Base-by-base conservation (phyloP, 2,113 vertebrate genomes). In the Fukomys damarensis region DNA sequence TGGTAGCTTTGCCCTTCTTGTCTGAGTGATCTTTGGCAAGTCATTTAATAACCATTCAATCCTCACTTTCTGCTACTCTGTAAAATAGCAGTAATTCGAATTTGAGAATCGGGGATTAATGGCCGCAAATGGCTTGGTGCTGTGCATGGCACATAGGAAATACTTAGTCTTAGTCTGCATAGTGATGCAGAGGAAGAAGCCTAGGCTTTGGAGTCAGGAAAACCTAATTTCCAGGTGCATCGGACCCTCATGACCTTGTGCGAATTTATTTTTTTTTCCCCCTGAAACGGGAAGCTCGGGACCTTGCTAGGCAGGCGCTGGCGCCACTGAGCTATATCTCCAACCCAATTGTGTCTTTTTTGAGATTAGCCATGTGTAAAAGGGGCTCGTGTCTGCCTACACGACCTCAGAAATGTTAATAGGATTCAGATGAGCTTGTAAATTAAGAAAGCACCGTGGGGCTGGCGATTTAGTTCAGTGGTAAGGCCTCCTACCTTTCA, bases 261-360 rank as follows among this genome's bases (percentile, higher is more conserved):
- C 20, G 82, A 74, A 70, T 90, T n/a, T n/a, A n/a, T n/a, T n/a
- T n/a, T n/a, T n/a, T n/a, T n/a, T n/a, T n/a, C n/a, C n/a, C n/a
- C n/a, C n/a, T n/a, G n/a, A n/a, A n/a, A n/a, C n/a, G n/a, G n/a
- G n/a, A n/a, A n/a, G n/a, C n/a, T n/a, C n/a, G n/a, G n/a, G n/a
- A n/a, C n/a, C n/a, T n/a, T n/a, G n/a, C n/a, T n/a, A n/a, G n/a
- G n/a, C n/a, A n/a, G n/a, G n/a, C n/a, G n/a, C n/a, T n/a, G n/a
- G n/a, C n/a, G n/a, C n/a, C n/a, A n/a, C n/a, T n/a, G n/a, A n/a
- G n/a, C n/a, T n/a, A n/a, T n/a, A n/a, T n/a, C n/a, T n/a, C n/a
- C n/a, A n/a, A n/a, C n/a, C n/a, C n/a, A 63, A 66, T 38, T 96
- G 72, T 96, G 58, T 90, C 49, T 90, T 76, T 87, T 92, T 89